phyloP scores from a whole-genome alignment of 1,140 invertebrate species.

The Dryas iulia region DNA sequence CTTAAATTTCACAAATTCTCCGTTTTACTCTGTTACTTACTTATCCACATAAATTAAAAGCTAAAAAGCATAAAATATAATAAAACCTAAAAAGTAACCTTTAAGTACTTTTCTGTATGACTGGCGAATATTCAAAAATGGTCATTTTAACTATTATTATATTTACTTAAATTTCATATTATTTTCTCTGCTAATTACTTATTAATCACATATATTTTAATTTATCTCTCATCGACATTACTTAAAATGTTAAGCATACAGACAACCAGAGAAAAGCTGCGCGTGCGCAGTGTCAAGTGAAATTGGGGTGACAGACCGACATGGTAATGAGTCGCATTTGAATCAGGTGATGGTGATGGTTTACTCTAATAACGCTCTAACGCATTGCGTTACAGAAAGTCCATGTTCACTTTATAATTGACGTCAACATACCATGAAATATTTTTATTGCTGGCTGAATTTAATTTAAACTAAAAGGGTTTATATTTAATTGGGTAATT shows the following conservation, averaged over 20 bases:
- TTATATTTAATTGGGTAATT: not conserved
- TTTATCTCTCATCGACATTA: no score
- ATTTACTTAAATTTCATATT: no score
- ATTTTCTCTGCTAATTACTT: no score
- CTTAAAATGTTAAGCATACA: not conserved
- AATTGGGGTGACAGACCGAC: conserved; percentile 32
- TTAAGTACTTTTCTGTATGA: no score
- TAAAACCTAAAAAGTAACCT: no score
- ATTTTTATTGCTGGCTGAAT: conserved; percentile 11
- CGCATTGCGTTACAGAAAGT: conserved; percentile 1
- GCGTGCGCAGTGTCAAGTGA: conserved; percentile 44
- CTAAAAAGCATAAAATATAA: no score
- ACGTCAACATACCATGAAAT: conserved; percentile 13
- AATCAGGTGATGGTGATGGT: conserved; percentile 4
- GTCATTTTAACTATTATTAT: no score
- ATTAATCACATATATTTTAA: no score
- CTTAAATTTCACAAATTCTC: no score
- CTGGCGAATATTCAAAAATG: no score
- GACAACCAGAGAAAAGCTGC: conserved; percentile 24
- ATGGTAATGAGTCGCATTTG: conserved; percentile 33
- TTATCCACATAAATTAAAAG: no score
- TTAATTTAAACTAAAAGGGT: not conserved
- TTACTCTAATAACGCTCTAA: conserved; percentile 1
- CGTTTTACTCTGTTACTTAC: no score
- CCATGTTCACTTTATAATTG: conserved; percentile 5